These are phyloP conservation scores for Idaea straminata DNA, from an alignment of 2,888 invertebrate genomes.

Conservation along the genomic window DNA sequence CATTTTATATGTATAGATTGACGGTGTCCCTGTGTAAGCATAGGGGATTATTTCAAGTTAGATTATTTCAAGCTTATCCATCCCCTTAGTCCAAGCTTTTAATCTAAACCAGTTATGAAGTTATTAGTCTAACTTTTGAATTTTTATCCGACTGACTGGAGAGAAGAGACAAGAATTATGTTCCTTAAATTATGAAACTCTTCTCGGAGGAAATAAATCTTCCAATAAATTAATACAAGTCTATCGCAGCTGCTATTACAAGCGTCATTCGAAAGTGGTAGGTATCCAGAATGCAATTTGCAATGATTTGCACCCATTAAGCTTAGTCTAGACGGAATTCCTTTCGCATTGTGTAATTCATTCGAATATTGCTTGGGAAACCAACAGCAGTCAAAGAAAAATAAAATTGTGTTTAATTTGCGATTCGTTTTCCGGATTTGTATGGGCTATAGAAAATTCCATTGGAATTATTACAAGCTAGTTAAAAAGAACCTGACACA, in stretches of 20 bases:
- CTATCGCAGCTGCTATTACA: conserved; percentile 44
- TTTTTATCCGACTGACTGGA: not conserved
- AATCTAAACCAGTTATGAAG: no score
- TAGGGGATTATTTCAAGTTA: no score
- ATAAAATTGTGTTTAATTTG: conserved; percentile 7
- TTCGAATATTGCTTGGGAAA: conserved; percentile 38
- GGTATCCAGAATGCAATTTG: conserved; percentile 60
- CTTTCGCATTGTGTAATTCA: conserved; percentile 61
- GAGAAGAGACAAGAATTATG: not conserved
- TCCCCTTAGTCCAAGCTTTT: no score
- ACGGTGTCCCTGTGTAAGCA: no score
- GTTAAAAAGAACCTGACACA: no score
- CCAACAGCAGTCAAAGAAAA: conserved; percentile 5
- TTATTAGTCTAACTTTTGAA: no score
- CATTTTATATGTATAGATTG: no score
- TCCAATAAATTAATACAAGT: conserved; percentile 10
- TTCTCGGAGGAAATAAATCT: conserved; percentile 7
- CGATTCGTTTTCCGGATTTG: not conserved
- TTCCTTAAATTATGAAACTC: not conserved
- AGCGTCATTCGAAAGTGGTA: conserved; percentile 45
- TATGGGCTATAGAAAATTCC: not conserved
- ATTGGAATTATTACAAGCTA: not conserved
- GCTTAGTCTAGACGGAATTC: conserved; percentile 64
- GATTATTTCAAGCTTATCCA: no score
- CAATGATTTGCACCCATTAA: conserved; percentile 74